Percentiles rank a stretch among this genome's conserved stretches.
These are phyloP conservation scores for Halictus rubicundus DNA, from an alignment of 1,140 invertebrate species.

Conservation along the genomic window DNA sequence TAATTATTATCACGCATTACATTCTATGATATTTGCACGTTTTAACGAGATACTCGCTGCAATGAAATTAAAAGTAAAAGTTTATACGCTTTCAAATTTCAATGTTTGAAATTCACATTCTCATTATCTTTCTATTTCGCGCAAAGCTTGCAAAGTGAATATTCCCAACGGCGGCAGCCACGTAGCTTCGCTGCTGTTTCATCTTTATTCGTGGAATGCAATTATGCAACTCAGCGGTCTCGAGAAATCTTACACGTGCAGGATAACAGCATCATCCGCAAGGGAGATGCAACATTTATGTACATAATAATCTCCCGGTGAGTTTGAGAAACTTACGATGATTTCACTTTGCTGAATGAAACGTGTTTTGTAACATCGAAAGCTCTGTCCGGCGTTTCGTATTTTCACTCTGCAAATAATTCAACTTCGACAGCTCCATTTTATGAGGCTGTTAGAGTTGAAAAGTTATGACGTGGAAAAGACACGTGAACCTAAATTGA, in stretches of 20 bases:
- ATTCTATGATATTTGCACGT: not conserved
- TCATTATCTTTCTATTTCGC: not conserved
- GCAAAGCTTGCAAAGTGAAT: not conserved
- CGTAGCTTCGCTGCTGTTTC: conserved; percentile 9
- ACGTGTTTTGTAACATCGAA: not conserved
- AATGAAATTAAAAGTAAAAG: not conserved
- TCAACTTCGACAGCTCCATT: too few species aligned
- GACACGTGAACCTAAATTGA: too few species aligned
- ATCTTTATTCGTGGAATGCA: conserved; percentile 32
- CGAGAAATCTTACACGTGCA: conserved; percentile 22
- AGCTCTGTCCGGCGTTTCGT: too few species aligned
- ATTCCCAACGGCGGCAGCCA: not conserved
- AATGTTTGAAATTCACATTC: not conserved
- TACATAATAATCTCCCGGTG: not conserved
- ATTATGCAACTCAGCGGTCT: conserved; percentile 31
- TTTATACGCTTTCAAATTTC: not conserved
- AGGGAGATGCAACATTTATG: not conserved
- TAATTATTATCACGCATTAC: not conserved
- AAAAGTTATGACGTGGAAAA: too few species aligned
- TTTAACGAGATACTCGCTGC: not conserved
- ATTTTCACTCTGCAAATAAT: too few species aligned
- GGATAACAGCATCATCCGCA: not conserved
- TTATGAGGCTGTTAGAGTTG: too few species aligned
- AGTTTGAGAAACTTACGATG: not conserved
- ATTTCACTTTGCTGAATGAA: not conserved